These are phyloP conservation scores for Heteropelma amictum DNA, from an alignment of 2,888 invertebrate species.

Conservation along the genomic window DNA sequence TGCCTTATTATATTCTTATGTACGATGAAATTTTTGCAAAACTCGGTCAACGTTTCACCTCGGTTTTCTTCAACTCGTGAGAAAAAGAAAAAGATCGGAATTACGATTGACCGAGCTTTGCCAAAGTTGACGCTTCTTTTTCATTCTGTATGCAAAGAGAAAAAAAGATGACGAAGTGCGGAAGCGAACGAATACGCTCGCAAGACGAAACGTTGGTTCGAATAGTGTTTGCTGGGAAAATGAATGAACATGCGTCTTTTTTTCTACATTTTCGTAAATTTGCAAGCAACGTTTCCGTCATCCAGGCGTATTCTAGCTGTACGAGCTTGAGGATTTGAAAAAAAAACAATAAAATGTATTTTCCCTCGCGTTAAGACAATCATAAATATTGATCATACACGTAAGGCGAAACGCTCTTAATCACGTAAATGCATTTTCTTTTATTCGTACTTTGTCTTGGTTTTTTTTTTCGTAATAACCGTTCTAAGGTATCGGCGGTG, in stretches of 20 bases:
- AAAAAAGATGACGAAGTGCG: neutral
- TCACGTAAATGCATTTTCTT: neutral
- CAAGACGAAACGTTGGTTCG: constrained; percentile 71
- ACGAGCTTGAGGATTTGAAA: constrained; percentile 21
- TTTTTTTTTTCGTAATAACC: constrained; percentile 11
- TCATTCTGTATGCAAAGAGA: neutral
- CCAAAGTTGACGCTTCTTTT: too few relatives aligned
- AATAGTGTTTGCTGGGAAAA: constrained; percentile 9
- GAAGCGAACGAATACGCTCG: constrained; percentile 71
- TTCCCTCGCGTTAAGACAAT: too few relatives aligned
- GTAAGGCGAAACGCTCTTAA: constrained; percentile 2
- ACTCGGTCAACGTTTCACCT: too few relatives aligned
- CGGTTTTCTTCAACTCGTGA: too few relatives aligned
- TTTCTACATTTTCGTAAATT: constrained; percentile 29
- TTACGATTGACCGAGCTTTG: too few relatives aligned
- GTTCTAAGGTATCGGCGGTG: constrained; percentile 50
- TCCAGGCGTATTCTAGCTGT: constrained; percentile 68
- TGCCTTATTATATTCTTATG: too few relatives aligned
- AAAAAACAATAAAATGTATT: too few relatives aligned
- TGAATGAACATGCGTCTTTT: neutral
- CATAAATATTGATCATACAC: constrained; percentile 17
- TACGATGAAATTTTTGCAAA: too few relatives aligned
- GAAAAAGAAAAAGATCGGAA: too few relatives aligned
- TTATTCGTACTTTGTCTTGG: constrained; percentile 20
- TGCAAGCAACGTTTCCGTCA: constrained; percentile 70